Evolutionary conservation across 2,888 invertebrate species (phyloP).

Genomic region (Spodoptera picta): DNA sequence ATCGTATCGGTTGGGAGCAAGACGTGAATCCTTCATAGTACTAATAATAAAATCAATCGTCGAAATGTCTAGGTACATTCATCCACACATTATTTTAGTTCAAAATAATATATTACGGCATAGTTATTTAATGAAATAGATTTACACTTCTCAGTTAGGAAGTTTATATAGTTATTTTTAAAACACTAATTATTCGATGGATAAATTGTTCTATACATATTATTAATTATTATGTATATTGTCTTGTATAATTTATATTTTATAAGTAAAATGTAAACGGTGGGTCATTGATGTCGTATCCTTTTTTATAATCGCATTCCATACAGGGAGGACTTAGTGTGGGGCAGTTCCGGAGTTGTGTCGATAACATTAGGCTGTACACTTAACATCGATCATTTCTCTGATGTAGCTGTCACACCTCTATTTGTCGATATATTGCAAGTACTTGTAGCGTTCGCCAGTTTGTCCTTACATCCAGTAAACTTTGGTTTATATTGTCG

Average conservation of each 20-base stretch:
- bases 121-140: slow-evolving; percentile 72
- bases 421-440: slow-evolving; percentile 46
- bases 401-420: slow-evolving; percentile 31
- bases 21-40: slow-evolving; percentile 23
- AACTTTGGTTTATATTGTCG: slow-evolving; percentile 31
- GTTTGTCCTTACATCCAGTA: slow-evolving; percentile 28
- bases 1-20: slow-evolving; percentile 11
- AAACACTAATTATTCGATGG: slow-evolving; percentile 73
- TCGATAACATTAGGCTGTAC: slow-evolving; percentile 43
- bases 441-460: slow-evolving; percentile 39
- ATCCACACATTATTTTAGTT: slow-evolving; percentile 68
- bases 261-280: slow-evolving; percentile 73
- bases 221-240: slow-evolving; percentile 73
- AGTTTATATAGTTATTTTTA: slow-evolving; percentile 71
- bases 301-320: slow-evolving; percentile 73
- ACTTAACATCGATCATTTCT: slow-evolving; percentile 42
- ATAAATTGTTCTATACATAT: slow-evolving; percentile 71
- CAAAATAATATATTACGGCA: slow-evolving; percentile 66
- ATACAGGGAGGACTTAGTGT: slow-evolving; percentile 62
- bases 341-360: slow-evolving; percentile 52
- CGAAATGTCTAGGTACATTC: slow-evolving; percentile 54
- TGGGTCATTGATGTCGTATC: slow-evolving; percentile 59
- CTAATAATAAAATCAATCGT: slow-evolving; percentile 44
- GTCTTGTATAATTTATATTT: slow-evolving; percentile 74
- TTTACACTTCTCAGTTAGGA: slow-evolving; percentile 75